phyloP scores from a whole-genome alignment of 2,888 invertebrate genomes.

The Drosophila neotestacea region DNA sequence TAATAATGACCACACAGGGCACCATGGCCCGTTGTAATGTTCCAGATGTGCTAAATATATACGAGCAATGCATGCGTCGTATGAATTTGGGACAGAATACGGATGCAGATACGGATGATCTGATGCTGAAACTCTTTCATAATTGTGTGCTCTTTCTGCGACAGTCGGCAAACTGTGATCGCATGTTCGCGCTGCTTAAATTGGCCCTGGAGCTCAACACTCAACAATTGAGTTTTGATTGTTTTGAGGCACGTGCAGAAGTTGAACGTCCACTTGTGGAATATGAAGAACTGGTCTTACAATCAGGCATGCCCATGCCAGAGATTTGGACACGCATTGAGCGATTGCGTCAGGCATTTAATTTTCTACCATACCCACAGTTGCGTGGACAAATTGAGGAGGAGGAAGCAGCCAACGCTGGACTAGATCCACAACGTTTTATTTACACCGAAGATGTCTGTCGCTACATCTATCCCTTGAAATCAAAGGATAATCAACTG shows the following conservation, averaged over 20 bases:
- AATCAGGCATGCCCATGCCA: constrained; percentile 89
- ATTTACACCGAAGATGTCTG: constrained; percentile 88
- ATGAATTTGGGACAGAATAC: constrained; percentile 75
- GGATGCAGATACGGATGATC: constrained; percentile 60
- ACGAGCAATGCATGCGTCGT: constrained; percentile 85
- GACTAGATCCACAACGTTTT: constrained; percentile 88
- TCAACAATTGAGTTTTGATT: constrained; percentile 84
- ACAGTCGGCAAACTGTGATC: constrained; percentile 91
- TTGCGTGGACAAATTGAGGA: not conserved
- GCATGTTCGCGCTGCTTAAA: constrained; percentile 90
- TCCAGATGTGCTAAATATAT: constrained; percentile 87
- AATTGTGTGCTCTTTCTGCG: constrained; percentile 87
- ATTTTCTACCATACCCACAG: constrained; percentile 88
- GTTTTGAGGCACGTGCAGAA: constrained; percentile 70
- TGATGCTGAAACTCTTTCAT: constrained; percentile 86
- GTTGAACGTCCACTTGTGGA: constrained; percentile 85
- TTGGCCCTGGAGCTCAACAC: constrained; percentile 90
- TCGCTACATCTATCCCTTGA: constrained; percentile 89
- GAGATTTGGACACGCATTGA: constrained; percentile 92
- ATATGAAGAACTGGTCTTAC: constrained; percentile 88
- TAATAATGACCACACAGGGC: constrained; percentile 84
- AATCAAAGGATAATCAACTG: constrained; percentile 87
- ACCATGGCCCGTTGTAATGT: constrained; percentile 89
- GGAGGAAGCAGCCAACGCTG: constrained; percentile 71
- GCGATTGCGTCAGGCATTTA: constrained; percentile 89